Base-by-base conservation (phyloP, 2,797 vertebrate species). In the Argentina silus region DNA sequence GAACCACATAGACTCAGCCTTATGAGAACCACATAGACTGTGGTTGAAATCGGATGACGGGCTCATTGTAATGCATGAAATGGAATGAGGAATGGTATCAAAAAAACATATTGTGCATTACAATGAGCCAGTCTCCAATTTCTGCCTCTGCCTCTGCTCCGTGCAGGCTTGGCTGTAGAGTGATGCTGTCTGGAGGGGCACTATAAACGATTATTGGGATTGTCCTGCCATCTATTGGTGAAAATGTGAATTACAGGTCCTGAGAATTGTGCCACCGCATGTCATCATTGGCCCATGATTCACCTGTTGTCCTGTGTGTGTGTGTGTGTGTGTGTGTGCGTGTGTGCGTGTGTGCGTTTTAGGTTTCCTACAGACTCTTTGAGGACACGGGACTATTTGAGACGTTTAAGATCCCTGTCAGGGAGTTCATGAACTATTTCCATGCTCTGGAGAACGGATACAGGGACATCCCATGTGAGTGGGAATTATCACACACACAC, bases 341-440 rank as follows among this genome's bases (percentile, higher is more conserved):
- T 12, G 9, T 60, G 57, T 61, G 23, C 36, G 59, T 61, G 27
- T 61, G n/a, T 67, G 3, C 76, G 12, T 81, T 59, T 8, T 74
- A 99, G 97, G 95, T 98, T 78, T 96, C 97, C 17, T 98, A 97
- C 87, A 93, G 92, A 77, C 95, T 99, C 56, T 99, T 99, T 93
- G 96, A 97, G 82, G 97, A 99, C 83, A 96, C 96, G 66, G 96
- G 95, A 10, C 93, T 99, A 15, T 98, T 99, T 86, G 95, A 96
- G 91, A 96, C 95, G 10, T 99, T 98, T 91, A 98, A 95, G 92
- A 99, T 99, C 84, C 98, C 98, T 1, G 70, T 95, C 66, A 94
- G 89, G 76, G 96, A 98, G 87, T 99, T 99, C 86, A 97, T 99
- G 96, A 99, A 98, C 91, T 99, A 98, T 83, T 99, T 99, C 86